Percentiles rank a stretch among this genome's conserved stretches.
Conservation (phyloP, 2,113 vertebrate genomes). For the Chaenogobius annularis region DNA sequence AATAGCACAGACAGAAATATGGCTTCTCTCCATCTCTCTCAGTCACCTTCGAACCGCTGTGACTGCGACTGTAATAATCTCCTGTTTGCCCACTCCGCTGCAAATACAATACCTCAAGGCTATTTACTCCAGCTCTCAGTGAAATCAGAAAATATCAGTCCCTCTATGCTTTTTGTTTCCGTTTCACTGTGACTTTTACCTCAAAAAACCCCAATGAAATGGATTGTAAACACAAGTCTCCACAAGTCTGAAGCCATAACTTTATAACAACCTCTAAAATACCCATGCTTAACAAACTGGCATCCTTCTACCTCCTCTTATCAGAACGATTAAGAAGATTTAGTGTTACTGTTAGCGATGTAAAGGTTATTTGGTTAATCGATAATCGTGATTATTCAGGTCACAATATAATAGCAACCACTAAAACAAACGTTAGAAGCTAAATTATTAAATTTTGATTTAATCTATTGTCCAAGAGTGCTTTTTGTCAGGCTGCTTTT, state of each 20-base stretch:
- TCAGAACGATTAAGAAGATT: too few relatives aligned
- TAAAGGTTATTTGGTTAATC: too few relatives aligned
- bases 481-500: too few relatives aligned
- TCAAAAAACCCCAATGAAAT: slow-evolving; percentile 8
- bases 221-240: background rate
- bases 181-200: slow-evolving; percentile 16
- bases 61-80: slow-evolving; percentile 35
- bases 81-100: slow-evolving; percentile 14
- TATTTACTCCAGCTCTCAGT: slow-evolving; percentile 37
- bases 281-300: background rate
- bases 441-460: too few relatives aligned
- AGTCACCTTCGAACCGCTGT: slow-evolving; percentile 39
- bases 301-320: too few relatives aligned
- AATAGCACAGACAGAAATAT: slow-evolving; percentile 18
- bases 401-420: too few relatives aligned
- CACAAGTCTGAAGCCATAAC: background rate
- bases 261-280: background rate
- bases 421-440: too few relatives aligned
- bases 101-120: slow-evolving; percentile 22
- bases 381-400: too few relatives aligned
- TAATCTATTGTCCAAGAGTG: too few relatives aligned
- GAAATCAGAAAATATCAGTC: slow-evolving; percentile 24
- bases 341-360: too few relatives aligned
- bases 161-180: slow-evolving; percentile 20
- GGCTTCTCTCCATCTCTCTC: slow-evolving; percentile 15